Conservation (phyloP, 30 jellyfish, hydroid and myxozoan genomes). For the Cassiopea xamachana region DNA sequence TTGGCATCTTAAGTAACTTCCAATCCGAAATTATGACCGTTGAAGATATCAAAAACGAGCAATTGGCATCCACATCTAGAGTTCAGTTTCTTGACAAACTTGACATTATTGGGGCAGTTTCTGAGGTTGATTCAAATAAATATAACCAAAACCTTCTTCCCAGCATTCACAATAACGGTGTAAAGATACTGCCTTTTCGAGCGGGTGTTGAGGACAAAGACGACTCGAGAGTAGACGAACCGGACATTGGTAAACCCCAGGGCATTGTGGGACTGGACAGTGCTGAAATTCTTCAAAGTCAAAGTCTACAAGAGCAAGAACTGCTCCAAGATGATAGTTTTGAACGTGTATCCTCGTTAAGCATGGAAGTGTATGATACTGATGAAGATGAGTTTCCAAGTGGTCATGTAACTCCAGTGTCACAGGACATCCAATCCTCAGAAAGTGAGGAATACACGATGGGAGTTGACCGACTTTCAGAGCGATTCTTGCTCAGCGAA, state of each 20-base stretch:
- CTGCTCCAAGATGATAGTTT: not conserved
- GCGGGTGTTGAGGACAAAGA: not conserved
- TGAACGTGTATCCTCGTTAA: constrained; percentile 7
- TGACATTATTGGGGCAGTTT: not conserved
- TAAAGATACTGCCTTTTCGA: not conserved
- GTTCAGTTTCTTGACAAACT: not conserved
- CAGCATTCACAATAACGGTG: not conserved
- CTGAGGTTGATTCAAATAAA: not conserved
- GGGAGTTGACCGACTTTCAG: constrained; percentile 15
- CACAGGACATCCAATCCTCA: not conserved
- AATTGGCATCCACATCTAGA: not conserved
- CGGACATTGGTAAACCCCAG: not conserved
- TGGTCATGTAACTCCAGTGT: constrained; percentile 11
- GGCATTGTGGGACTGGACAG: not conserved
- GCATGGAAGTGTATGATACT: constrained; percentile 39
- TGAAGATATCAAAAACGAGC: not conserved
- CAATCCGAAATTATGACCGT: not conserved
- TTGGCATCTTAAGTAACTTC: not conserved
- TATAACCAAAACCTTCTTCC: not conserved
- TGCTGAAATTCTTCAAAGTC: not conserved
- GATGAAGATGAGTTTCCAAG: constrained; percentile 11
- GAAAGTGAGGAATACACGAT: constrained; percentile 44
- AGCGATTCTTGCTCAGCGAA: not conserved
- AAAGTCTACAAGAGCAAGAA: not conserved
- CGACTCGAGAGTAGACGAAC: not conserved